Evolutionary conservation across 1,140 invertebrate genomes (phyloP).

Genomic region (Druon quercuslanigerum): DNA sequence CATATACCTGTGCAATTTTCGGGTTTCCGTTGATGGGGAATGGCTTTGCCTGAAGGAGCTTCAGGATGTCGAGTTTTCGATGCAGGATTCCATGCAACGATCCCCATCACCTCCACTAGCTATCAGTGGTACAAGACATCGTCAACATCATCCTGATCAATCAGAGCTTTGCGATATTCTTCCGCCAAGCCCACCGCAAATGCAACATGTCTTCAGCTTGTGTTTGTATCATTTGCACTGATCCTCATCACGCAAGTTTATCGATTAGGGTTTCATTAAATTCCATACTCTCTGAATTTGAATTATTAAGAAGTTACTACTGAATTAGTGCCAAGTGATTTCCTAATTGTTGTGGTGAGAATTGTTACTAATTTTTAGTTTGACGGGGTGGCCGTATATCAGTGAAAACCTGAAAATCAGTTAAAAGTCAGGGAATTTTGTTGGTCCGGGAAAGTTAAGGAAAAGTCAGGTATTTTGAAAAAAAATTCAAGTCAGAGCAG

Average conservation of each 20-base stretch:
- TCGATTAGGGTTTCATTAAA: neutral
- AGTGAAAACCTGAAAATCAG: too few relatives aligned
- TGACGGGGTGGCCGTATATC: too few relatives aligned
- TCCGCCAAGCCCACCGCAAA: constrained; percentile 68
- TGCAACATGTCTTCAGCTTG: constrained; percentile 74
- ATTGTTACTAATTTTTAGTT: too few relatives aligned
- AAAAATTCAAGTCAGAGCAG: too few relatives aligned
- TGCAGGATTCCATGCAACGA: constrained; percentile 81
- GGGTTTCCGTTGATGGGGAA: constrained; percentile 97
- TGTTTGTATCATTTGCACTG: constrained; percentile 70
- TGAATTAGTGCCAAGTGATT: too few relatives aligned
- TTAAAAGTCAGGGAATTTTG: too few relatives aligned
- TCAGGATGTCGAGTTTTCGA: constrained; percentile 88
- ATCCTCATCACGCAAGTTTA: constrained; percentile 33
- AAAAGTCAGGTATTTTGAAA: too few relatives aligned
- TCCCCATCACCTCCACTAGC: constrained; percentile 76
- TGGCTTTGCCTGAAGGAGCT: constrained; percentile 97
- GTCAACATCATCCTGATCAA: constrained; percentile 56
- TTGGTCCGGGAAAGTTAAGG: too few relatives aligned
- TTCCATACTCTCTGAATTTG: too few relatives aligned
- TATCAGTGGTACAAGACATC: constrained; percentile 66
- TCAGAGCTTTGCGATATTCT: constrained; percentile 71
- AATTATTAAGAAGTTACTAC: too few relatives aligned
- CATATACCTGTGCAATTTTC: constrained; percentile 97
- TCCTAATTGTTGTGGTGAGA: too few relatives aligned